Base-by-base conservation (phyloP, 2,113 vertebrate species). In the Syngnathus scovelli region DNA sequence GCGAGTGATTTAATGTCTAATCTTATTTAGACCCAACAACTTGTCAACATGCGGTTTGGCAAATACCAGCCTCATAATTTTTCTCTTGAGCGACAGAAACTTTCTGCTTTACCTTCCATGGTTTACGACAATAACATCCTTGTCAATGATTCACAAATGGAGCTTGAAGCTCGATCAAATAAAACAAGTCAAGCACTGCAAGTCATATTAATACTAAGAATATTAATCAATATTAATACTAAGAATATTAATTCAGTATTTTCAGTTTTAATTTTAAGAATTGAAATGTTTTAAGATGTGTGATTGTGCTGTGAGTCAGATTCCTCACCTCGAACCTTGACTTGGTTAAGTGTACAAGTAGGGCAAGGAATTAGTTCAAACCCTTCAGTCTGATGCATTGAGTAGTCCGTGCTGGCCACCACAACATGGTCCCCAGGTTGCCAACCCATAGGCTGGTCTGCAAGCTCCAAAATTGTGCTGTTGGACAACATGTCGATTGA, bases 381-480 rank as follows among this genome's bases (percentile, higher is more conserved):
- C 80, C 97, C 95, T 66, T 99, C 97, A 0, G 97, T 90, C 77
- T 99, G 96, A 86, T 96, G 90, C 96, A 99, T 98, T 0, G 95
- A 96, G 71, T 95, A 98, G 81, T 99, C 97, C 0, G 97, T 98
- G 73, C 96, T 99, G 13, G 96, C 92, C 0, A 98, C 90, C 69
- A 98, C 94, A 21, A 99, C 89, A 39, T 83, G 90, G 56, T 96
- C 95, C 59, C 93, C 92, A 0, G 93, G 65, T 18, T 78, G 73
- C 97, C 97, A 99, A 18, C 95, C 90, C 23, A 70, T 76, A 27
- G 96, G 93, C 64, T 91, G 91, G 39, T 99, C 94, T 0, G 91
- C 92, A 49, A 98, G 94, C 78, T 95, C 87, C 92, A 99, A 92
- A 74, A 90, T 54, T 67, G 78, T 90, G 82, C 83, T 88, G 83